These are phyloP conservation scores for Apamea epomidion DNA, from an alignment of 2,888 invertebrate species.

Conservation along the genomic window DNA sequence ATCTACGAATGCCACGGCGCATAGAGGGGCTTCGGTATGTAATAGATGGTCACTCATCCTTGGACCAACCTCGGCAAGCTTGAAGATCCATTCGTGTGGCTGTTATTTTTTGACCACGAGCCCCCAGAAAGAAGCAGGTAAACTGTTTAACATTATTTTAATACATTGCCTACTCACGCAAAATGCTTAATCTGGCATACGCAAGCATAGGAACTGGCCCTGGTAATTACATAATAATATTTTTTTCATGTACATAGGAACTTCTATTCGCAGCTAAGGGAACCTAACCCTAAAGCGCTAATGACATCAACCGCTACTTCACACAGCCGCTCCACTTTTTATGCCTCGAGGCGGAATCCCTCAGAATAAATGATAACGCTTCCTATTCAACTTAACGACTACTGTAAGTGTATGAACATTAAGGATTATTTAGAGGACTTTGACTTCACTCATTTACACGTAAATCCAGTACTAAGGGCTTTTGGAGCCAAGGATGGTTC, in stretches of 20 bases:
- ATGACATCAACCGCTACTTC: slow-evolving; percentile 26
- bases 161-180: not conserved
- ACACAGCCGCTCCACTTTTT: slow-evolving; percentile 10
- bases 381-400: slow-evolving; percentile 45
- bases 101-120: too few species aligned
- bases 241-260: not conserved
- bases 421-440: slow-evolving; percentile 29
- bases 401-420: slow-evolving; percentile 25
- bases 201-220: not conserved
- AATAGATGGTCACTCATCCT: not conserved
- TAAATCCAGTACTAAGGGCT: slow-evolving; percentile 1
- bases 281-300: slow-evolving; percentile 24
- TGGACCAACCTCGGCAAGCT: not conserved
- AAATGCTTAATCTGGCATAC: not conserved
- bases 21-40: not conserved
- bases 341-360: slow-evolving; percentile 14
- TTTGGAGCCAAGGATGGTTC: not conserved
- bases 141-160: not conserved
- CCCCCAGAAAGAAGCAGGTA: not conserved
- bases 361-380: slow-evolving; percentile 43
- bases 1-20: not conserved
- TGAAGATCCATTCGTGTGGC: too few species aligned
- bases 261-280: not conserved
- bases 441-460: slow-evolving; percentile 1
- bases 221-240: too few species aligned